Evolutionary conservation across 1,140 invertebrate genomes (phyloP).

Genomic region (Druon quercuslanigerum): DNA sequence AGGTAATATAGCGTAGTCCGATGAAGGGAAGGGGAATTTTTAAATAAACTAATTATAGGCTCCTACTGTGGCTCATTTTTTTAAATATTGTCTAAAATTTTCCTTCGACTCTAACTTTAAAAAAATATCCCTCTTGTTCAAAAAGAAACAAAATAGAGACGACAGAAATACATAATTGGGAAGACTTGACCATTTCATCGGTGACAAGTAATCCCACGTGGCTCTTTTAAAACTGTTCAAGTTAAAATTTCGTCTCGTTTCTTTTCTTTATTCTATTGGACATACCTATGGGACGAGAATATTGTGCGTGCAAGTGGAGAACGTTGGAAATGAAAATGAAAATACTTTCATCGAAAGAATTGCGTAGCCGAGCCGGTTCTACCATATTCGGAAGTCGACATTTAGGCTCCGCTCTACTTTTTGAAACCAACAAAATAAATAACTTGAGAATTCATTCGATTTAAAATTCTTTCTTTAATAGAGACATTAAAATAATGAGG

Average conservation of each 20-base stretch:
- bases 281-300: background rate
- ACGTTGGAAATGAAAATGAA: constrained; percentile 46
- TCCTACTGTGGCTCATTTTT: too few species aligned
- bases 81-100: too few species aligned
- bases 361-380: constrained; percentile 52
- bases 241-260: constrained; percentile 12
- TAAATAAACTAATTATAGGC: too few species aligned
- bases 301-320: background rate
- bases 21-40: too few species aligned
- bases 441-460: constrained; percentile 8
- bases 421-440: background rate
- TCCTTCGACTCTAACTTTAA: too few species aligned
- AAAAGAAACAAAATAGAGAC: too few species aligned
- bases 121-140: too few species aligned
- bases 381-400: constrained; percentile 60
- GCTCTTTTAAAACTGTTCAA: too few species aligned
- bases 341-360: constrained; percentile 59
- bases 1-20: too few species aligned
- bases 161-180: too few species aligned
- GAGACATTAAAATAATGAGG: background rate
- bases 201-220: too few species aligned
- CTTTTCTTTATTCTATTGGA: background rate
- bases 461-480: background rate
- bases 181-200: too few species aligned
- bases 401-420: background rate